Conservation (phyloP, 2,113 vertebrate genomes). For the Elephantulus edwardii region DNA sequence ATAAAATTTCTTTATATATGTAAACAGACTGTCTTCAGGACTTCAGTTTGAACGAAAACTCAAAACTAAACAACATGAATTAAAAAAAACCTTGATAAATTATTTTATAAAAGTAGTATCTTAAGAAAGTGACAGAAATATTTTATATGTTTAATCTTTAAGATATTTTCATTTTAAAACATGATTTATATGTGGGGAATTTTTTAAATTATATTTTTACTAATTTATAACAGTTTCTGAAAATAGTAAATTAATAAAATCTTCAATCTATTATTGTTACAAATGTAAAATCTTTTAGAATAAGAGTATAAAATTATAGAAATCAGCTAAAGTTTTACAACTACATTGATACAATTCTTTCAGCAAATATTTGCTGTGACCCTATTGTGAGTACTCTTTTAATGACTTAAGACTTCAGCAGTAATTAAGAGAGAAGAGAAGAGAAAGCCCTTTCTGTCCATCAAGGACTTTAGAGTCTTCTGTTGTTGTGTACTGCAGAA, state of each 20-base stretch:
- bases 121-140: neutral
- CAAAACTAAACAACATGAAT: neutral
- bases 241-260: conserved; percentile 1
- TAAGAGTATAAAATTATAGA: neutral
- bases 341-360: neutral
- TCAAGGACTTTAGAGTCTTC: neutral
- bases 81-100: conserved; percentile 17
- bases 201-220: conserved; percentile 15
- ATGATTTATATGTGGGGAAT: neutral
- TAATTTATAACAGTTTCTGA: neutral
- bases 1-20: neutral
- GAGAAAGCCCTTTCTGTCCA: neutral
- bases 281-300: neutral
- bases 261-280: neutral
- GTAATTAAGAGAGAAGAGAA: neutral
- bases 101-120: neutral
- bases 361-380: neutral
- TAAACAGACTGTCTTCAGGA: neutral
- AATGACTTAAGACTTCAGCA: neutral
- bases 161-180: neutral
- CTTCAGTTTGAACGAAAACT: neutral
- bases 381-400: neutral
- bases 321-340: neutral
- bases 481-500: too few relatives aligned
- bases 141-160: conserved; percentile 11